These are phyloP conservation scores for Scolopax bukidnonensis DNA, from an alignment of 2,797 vertebrate species.

Conservation along the genomic window DNA sequence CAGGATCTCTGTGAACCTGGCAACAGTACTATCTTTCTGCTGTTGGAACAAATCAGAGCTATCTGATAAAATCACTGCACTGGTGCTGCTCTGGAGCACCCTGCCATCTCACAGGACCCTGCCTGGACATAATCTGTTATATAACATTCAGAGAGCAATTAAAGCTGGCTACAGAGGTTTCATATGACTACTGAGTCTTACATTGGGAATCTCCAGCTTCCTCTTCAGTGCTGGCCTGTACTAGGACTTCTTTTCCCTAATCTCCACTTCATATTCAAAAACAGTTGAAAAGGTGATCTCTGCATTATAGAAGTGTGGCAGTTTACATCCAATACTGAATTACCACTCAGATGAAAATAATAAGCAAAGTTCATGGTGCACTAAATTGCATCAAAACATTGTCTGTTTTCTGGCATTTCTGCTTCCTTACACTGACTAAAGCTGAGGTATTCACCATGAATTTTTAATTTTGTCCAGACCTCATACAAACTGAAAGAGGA, in stretches of 20 bases:
- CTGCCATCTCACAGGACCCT: neutral
- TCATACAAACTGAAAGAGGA: neutral
- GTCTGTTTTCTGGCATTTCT: neutral
- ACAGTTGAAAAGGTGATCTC: neutral
- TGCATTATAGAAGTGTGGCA: neutral
- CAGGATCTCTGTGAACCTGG: neutral
- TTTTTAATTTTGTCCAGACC: neutral
- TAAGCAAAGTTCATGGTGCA: neutral
- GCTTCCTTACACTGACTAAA: neutral
- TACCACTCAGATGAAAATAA: neutral
- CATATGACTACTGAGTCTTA: neutral
- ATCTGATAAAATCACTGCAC: neutral
- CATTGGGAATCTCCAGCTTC: neutral
- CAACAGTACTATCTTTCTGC: neutral
- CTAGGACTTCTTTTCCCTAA: neutral
- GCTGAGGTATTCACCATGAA: neutral
- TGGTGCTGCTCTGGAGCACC: neutral
- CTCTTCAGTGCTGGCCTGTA: neutral
- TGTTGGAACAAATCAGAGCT: neutral
- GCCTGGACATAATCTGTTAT: neutral
- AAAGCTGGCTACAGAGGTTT: neutral
- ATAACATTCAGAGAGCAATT: neutral
- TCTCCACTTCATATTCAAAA: neutral
- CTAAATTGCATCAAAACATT: neutral
- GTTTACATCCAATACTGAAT: neutral